phyloP scores from a whole-genome alignment of 2,888 invertebrate species.

The Listrodromus nycthemerus region DNA sequence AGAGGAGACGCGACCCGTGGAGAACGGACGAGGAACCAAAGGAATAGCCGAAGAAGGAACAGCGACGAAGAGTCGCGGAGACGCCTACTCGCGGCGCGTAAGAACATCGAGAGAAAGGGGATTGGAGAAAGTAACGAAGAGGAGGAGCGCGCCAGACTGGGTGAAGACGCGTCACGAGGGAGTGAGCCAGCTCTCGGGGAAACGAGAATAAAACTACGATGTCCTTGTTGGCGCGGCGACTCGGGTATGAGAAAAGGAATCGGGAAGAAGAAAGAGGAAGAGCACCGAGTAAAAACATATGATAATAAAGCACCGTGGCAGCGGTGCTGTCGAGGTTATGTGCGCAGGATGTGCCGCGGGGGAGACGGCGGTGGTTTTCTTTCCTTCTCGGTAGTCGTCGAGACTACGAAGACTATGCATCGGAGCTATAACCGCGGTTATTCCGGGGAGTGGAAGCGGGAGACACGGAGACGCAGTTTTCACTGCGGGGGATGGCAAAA shows the following conservation, averaged over 20 bases:
- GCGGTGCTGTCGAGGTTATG: slow-evolving; percentile 63
- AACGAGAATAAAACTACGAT: slow-evolving; percentile 64
- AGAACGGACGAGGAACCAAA: slow-evolving; percentile 1
- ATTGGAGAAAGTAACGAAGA: slow-evolving; percentile 32
- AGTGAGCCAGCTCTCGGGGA: slow-evolving; percentile 18
- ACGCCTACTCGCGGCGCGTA: slow-evolving; percentile 20
- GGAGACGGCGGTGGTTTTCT: slow-evolving; percentile 36
- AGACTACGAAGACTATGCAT: slow-evolving; percentile 24
- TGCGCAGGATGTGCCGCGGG: slow-evolving; percentile 32
- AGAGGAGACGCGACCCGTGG: not conserved
- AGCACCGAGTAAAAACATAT: slow-evolving; percentile 79
- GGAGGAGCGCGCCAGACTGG: slow-evolving; percentile 35
- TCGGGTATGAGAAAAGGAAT: slow-evolving; percentile 14
- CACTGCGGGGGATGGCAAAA: slow-evolving; percentile 73
- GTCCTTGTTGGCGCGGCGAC: slow-evolving; percentile 24
- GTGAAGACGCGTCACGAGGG: slow-evolving; percentile 32
- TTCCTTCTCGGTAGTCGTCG: slow-evolving; percentile 33
- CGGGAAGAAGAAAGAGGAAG: slow-evolving; percentile 67
- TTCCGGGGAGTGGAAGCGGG: slow-evolving; percentile 13
- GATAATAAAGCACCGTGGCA: slow-evolving; percentile 79
- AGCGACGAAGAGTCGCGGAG: slow-evolving; percentile 15
- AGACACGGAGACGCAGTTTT: slow-evolving; percentile 16
- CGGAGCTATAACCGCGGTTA: slow-evolving; percentile 2
- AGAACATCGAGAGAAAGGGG: slow-evolving; percentile 22
- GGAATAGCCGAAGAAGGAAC: slow-evolving; percentile 16